phyloP scores from a whole-genome alignment of 92 coral and sea anemone species.

The Epizoanthus ramosus region DNA sequence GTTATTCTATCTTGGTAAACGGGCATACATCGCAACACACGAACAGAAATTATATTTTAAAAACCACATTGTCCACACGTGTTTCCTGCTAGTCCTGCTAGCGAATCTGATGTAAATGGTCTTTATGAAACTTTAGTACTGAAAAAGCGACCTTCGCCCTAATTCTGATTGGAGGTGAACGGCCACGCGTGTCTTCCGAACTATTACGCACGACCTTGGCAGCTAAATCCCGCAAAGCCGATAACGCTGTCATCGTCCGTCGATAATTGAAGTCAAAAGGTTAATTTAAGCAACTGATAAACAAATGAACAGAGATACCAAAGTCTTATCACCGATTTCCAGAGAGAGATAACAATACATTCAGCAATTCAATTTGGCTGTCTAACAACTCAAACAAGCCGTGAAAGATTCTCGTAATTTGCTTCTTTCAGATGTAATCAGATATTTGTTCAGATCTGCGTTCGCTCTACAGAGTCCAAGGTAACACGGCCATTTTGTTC shows the following conservation, averaged over 20 bases:
- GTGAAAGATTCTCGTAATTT: no score
- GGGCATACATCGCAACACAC: no score
- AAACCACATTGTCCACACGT: no score
- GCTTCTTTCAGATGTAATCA: no score
- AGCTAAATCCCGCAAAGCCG: background rate
- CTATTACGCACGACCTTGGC: no score
- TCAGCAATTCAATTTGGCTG: background rate
- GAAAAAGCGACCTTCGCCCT: background rate
- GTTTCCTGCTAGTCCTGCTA: constrained; percentile 29
- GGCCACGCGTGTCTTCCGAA: background rate
- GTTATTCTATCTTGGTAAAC: no score
- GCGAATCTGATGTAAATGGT: background rate
- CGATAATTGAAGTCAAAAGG: constrained; percentile 21
- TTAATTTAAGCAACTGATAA: constrained; percentile 38
- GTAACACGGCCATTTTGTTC: no score
- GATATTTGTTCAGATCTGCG: no score
- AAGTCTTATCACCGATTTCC: constrained; percentile 15
- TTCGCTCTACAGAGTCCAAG: no score
- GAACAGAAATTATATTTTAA: no score
- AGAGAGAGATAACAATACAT: constrained; percentile 31
- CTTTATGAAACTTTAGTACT: constrained; percentile 1
- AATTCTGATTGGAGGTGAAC: constrained; percentile 7
- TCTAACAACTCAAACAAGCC: background rate
- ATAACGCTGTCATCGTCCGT: constrained; percentile 7
- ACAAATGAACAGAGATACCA: background rate